Evolutionary conservation across 2,888 invertebrate species (phyloP), one percentile per base, ranked within the genome.

Genomic region (Tryphoninae sp.): DNA sequence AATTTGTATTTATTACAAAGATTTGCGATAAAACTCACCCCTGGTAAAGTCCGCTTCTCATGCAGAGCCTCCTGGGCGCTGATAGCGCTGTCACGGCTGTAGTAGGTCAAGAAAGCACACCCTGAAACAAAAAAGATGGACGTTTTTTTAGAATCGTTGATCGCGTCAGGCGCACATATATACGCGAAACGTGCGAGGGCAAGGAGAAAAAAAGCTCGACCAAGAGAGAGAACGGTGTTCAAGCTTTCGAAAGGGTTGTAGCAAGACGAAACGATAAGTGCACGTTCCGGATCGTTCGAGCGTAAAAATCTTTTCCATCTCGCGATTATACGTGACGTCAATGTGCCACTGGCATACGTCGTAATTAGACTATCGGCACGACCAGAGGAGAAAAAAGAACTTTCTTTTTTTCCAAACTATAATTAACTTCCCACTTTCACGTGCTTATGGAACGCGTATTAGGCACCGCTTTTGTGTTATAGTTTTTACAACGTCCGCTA

Each of bases 61-160:
- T 99, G 98, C 92, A 98, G 96, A 92, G 97, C 96, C 93, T 96
- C 95, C 94, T 98, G 97, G 92, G 98, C 97, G 93, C 96, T 96
- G 91, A 97, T 94, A 89, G 98, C 98, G 94, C 97, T 98, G 93
- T 98, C 98, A 92, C 98, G 96, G 93, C 96, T 97, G 94, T 98
- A 98, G 95, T 98, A 99, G 91, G 99, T 99, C 93, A 99, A 95
- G 94, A 99, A 99, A 92, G 98, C 98, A 95, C 98, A 99, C 93
- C 98, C 98, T 98, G 95, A 26, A 94, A 95, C 91, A 88, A 90
- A 82, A 81, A 84, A 82, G 84, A 11, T 53, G 33, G 23, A 58
- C 67, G 55, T 67, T 59, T 64, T 53, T 53, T 53, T 72, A 59
- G 69, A 40, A 67, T 77, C 72, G 33, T 62, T 19, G 67, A 81